Evolutionary conservation across 1,140 invertebrate species (phyloP).

Genomic region (Drosophila novamexicana): DNA sequence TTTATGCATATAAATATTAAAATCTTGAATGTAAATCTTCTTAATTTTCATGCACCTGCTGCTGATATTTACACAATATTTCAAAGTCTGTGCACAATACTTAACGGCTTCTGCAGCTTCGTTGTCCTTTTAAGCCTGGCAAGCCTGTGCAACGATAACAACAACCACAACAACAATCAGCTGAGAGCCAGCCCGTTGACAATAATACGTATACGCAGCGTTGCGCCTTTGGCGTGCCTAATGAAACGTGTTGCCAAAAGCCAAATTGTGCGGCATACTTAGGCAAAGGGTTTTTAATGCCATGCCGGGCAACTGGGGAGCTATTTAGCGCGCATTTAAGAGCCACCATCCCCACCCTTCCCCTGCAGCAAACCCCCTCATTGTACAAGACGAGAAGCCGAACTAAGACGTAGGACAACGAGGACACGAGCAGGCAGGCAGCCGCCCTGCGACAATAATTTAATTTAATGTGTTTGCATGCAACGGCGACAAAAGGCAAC

Average conservation of each 20-base stretch:
- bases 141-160: background rate
- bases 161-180: background rate
- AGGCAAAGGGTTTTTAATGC: conserved; percentile 36
- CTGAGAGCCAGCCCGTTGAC: background rate
- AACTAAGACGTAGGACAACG: conserved; percentile 54
- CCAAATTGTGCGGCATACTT: conserved; percentile 53
- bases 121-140: background rate
- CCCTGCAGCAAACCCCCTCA: background rate
- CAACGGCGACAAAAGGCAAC: conserved; percentile 55
- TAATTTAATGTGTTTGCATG: conserved; percentile 82
- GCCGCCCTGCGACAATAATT: conserved; percentile 72
- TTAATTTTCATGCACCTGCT: background rate
- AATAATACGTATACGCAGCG: conserved; percentile 44
- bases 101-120: background rate
- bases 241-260: conserved; percentile 67
- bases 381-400: conserved; percentile 48
- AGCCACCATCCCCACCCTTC: background rate
- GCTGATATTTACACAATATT: background rate
- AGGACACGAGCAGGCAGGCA: conserved; percentile 26
- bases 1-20: too few relatives aligned
- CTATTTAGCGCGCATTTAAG: conserved; percentile 66
- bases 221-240: conserved; percentile 52
- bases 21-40: too few relatives aligned
- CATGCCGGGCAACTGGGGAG: conserved; percentile 34
- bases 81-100: conserved; percentile 1